Percentiles rank a stretch among this genome's conserved stretches.
phyloP scores from a whole-genome alignment of 2,888 invertebrate genomes.

The Brenthis ino region DNA sequence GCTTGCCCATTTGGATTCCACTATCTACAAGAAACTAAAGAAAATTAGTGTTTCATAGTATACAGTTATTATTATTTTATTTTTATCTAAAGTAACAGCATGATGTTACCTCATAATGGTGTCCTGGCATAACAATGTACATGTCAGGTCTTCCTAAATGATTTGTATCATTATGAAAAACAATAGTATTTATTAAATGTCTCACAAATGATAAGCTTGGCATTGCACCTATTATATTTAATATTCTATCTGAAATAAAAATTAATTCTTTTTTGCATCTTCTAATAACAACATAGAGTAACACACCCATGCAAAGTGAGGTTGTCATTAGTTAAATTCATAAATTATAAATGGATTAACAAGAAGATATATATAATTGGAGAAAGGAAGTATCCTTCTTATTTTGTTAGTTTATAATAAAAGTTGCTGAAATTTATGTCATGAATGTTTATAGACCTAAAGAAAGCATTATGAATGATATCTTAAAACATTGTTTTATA shows the following conservation, averaged over 20 bases:
- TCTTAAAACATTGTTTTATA: too few relatives aligned
- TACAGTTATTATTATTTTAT: conserved; percentile 13
- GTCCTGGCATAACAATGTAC: conserved; percentile 83
- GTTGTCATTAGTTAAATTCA: too few relatives aligned
- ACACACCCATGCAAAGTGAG: too few relatives aligned
- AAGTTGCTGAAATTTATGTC: too few relatives aligned
- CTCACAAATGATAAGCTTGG: conserved; percentile 82
- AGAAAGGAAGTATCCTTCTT: too few relatives aligned
- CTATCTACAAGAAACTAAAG: conserved; percentile 83
- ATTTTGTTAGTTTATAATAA: too few relatives aligned
- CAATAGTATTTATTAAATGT: conserved; percentile 82
- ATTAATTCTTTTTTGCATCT: background rate
- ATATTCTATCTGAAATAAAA: conserved; percentile 71
- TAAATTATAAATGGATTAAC: too few relatives aligned
- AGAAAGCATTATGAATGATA: too few relatives aligned
- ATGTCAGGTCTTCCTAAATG: conserved; percentile 84
- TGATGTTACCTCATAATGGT: conserved; percentile 81
- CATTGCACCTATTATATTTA: conserved; percentile 84
- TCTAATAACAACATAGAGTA: background rate
- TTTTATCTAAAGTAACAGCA: background rate
- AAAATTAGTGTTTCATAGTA: conserved; percentile 41
- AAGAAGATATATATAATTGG: too few relatives aligned
- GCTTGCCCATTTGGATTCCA: conserved; percentile 76
- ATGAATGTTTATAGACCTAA: too few relatives aligned
- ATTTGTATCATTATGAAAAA: conserved; percentile 81